Evolutionary conservation across 2,797 vertebrate species (phyloP).

Genomic region (Sternotherus odoratus): DNA sequence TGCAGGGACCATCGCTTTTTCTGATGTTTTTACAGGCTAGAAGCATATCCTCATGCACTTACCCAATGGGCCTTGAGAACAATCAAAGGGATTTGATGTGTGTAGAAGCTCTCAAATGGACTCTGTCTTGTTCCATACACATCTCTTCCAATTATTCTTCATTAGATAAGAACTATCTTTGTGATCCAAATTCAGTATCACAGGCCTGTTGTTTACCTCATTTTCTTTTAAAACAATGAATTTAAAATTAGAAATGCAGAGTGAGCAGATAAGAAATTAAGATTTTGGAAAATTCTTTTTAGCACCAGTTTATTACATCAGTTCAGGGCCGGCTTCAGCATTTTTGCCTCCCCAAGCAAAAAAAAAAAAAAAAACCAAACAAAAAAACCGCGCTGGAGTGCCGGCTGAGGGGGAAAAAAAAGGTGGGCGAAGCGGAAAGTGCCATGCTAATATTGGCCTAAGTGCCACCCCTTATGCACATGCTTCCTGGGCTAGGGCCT

Average conservation of each 20-base stretch:
- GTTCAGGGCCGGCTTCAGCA: no score
- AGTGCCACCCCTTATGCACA: no score
- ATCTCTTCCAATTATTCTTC: not conserved
- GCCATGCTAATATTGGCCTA: no score
- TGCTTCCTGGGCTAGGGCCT: no score
- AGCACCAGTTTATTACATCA: not conserved
- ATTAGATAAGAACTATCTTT: not conserved
- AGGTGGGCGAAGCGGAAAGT: no score
- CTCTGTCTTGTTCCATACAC: not conserved
- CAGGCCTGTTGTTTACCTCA: not conserved
- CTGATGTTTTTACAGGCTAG: not conserved
- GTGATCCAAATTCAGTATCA: not conserved
- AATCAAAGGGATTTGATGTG: not conserved
- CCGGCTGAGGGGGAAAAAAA: no score
- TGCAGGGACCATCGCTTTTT: not conserved
- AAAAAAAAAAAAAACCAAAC: no score
- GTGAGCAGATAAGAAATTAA: not conserved
- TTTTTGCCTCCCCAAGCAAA: no score
- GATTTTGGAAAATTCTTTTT: not conserved
- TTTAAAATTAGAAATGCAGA: not conserved
- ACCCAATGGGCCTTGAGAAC: fast-evolving
- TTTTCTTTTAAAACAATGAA: not conserved
- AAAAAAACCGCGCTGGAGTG: no score
- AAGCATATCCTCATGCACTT: not conserved
- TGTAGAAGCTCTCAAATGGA: not conserved